A percentile compares a stretch with the other conserved stretches of the same genome.
These are phyloP conservation scores for Hypotaenidia philippensis DNA, from an alignment of 2,797 vertebrate species.

Conservation along the genomic window DNA sequence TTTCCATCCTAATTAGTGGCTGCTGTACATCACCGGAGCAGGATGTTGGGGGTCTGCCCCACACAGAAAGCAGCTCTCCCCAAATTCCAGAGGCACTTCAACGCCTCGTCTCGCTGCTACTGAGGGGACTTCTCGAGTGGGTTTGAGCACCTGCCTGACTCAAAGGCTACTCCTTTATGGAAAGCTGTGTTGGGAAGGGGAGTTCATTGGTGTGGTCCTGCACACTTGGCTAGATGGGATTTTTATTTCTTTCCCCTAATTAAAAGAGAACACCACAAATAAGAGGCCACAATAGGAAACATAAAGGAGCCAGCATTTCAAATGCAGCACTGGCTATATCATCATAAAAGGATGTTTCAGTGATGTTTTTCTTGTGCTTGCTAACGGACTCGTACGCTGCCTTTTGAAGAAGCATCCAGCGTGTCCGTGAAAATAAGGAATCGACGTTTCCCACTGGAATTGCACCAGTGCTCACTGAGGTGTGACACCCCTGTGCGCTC, in stretches of 20 bases:
- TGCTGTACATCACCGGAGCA: neutral
- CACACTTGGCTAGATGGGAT: neutral
- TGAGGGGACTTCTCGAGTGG: neutral
- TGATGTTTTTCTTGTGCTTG: neutral
- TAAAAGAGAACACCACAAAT: neutral
- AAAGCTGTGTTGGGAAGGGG: neutral
- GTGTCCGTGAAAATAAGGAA: neutral
- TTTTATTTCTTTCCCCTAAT: no score
- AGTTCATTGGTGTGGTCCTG: neutral
- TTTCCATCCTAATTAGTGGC: neutral
- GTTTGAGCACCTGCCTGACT: neutral
- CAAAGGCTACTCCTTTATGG: neutral
- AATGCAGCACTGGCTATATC: neutral
- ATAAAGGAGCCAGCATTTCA: neutral
- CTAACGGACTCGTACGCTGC: neutral
- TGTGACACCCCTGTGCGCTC: neutral
- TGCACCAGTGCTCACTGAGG: neutral
- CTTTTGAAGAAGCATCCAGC: neutral
- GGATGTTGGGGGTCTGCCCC: rapidly evolving
- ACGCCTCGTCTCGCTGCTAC: neutral
- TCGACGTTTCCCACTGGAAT: neutral
- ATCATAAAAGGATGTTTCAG: neutral
- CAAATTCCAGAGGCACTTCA: neutral
- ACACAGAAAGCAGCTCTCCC: neutral
- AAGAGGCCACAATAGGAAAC: neutral